Conservation (phyloP, 2,888 invertebrate species). For the Sympetrum striolatum region DNA sequence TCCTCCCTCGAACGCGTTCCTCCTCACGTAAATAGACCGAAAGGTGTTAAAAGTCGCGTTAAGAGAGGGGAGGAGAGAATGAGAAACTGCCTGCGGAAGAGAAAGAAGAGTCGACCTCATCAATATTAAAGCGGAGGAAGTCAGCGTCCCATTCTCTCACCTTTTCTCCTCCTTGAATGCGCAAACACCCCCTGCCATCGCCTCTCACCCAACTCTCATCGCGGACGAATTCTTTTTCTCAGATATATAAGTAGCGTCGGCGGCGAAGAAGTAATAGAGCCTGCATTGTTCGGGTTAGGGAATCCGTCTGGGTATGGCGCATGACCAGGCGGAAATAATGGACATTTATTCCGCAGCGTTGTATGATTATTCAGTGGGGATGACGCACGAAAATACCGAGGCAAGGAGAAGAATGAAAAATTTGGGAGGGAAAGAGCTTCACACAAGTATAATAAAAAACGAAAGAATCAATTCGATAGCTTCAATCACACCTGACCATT, state of each 20-base stretch:
- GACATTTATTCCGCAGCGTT: neutral
- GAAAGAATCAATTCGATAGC: too few relatives aligned
- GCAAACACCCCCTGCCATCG: conserved; percentile 1
- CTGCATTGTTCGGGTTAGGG: neutral
- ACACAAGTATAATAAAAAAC: too few relatives aligned
- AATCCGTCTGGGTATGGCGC: neutral
- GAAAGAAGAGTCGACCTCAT: conserved; percentile 11
- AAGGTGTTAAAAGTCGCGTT: neutral
- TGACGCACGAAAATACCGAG: neutral
- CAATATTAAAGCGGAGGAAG: conserved; percentile 42
- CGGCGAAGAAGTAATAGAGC: neutral
- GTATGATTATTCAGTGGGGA: neutral
- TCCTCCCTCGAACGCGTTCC: neutral
- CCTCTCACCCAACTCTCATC: neutral
- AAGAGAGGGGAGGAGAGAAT: neutral
- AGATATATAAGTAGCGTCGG: neutral
- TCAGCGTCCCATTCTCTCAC: conserved; percentile 22
- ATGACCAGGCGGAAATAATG: neutral
- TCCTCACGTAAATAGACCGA: neutral
- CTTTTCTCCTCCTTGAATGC: conserved; percentile 24
- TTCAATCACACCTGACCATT: too few relatives aligned
- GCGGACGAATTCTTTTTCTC: neutral
- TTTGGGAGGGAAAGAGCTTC: neutral
- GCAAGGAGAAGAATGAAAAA: neutral
- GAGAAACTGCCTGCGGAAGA: neutral